Base-by-base conservation (phyloP, 2,888 invertebrate species). In the Caenorhabditis sp. region DNA sequence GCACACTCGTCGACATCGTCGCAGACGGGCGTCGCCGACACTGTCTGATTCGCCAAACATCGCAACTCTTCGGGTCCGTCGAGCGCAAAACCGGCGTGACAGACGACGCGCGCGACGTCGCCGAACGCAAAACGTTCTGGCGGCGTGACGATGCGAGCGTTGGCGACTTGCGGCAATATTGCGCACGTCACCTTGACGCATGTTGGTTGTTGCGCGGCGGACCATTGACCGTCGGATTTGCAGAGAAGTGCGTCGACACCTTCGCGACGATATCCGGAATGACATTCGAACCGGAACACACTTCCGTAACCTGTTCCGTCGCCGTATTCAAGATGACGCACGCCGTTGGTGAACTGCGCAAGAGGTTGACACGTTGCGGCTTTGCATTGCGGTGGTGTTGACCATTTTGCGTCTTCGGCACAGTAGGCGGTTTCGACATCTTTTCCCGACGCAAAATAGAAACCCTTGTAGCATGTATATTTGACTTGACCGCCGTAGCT, bases 401-500 rank as follows among this genome's bases (percentile, higher is more conserved):
- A 82, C 88, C 88, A 88, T 51, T 80, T 70, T 0, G 88, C 88
- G 19, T 83, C 81, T 19, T 86, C 85, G 10, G 81, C 81, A 63
- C 88, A 88, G 55, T 74, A 81, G 19, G 87, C 83, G 54, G 87
- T 84, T 62, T 88, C 88, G 8, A 75, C 67, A n/a, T 81, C 78
- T 50, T 81, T 79, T 62, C 93, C 93, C 61, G 94, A 93, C 5
- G 94, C 92, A 87, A 97, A 96, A 61, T 94, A 94, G 76, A 86
- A 86, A 12, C 86, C 96, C 63, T 95, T 95, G 88, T 97, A 96
- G 88, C 96, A 97, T 88, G 95, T 95, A 88, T 96, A 97, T 88
- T 94, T 95, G 65, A 75, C 76, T 12, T 66, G 66, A 4, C 79
- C 96, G 75, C 92, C 92, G 88, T 94, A 97, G 0, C 95, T 96